Percentiles rank a stretch among this genome's conserved stretches.
Conservation (phyloP, 2,797 vertebrate species). For the Thripadectes ignobilis region DNA sequence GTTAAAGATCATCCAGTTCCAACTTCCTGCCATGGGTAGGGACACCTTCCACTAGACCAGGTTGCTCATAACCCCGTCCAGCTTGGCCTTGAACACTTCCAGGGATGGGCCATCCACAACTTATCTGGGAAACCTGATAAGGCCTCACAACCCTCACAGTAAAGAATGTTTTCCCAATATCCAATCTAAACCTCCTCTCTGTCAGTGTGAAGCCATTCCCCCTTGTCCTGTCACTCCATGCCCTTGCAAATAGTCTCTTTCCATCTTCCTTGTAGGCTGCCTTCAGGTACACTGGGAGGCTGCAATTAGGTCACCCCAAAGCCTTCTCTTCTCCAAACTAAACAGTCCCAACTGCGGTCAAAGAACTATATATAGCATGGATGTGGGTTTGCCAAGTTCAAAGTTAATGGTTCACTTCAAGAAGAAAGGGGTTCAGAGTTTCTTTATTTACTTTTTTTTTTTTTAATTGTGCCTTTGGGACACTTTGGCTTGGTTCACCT, state of each 20-base stretch:
- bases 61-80: accelerated
- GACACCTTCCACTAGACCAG: accelerated
- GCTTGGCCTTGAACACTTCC: accelerated
- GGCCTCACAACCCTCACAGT: not conserved
- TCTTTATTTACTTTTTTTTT: not conserved
- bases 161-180: accelerated
- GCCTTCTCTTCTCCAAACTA: not conserved
- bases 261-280: not conserved
- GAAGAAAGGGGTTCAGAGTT: not conserved
- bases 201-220: not conserved
- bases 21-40: not conserved
- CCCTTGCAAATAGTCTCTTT: too few species aligned
- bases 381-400: not conserved
- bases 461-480: not conserved
- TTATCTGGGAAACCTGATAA: not conserved
- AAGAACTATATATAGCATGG: accelerated
- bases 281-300: accelerated
- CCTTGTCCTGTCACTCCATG: not conserved
- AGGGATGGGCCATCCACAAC: not conserved
- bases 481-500: not conserved
- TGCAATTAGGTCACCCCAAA: accelerated
- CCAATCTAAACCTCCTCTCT: not conserved
- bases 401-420: not conserved
- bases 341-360: not conserved
- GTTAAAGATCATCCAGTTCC: not conserved